Evolutionary conservation across 2,888 invertebrate species (phyloP).

Genomic region (Cheilosia soror): DNA sequence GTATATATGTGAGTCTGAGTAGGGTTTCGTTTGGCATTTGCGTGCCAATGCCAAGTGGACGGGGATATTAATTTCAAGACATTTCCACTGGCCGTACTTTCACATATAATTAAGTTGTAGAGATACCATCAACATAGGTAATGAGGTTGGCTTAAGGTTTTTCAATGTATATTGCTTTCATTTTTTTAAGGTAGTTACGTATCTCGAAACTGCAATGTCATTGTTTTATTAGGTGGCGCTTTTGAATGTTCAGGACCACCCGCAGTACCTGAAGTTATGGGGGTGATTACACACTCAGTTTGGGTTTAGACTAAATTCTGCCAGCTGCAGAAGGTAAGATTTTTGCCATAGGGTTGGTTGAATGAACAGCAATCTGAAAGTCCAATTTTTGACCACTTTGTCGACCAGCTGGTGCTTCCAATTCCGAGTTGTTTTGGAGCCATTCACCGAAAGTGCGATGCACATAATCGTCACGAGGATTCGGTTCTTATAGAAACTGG

Average conservation of each 20-base stretch:
- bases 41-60: conserved; percentile 71
- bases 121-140: conserved; percentile 71
- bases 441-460: no score
- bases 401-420: no score
- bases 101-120: conserved; percentile 75
- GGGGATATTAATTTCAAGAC: conserved; percentile 73
- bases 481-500: no score
- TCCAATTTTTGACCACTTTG: no score
- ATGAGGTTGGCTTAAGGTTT: conserved; percentile 64
- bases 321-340: no score
- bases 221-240: conserved; percentile 41
- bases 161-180: not conserved
- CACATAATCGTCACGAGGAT: no score
- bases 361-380: no score
- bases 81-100: conserved; percentile 69
- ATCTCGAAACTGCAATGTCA: conserved; percentile 43
- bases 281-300: no score
- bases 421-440: no score
- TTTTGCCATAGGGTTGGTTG: no score
- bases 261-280: conserved; percentile 1
- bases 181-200: conserved; percentile 20
- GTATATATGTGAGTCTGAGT: conserved; percentile 26
- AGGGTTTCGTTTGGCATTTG: conserved; percentile 71
- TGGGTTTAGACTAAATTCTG: no score
- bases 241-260: conserved; percentile 55